Conservation (phyloP, 2,888 invertebrate species). For the Phortica okadai region DNA sequence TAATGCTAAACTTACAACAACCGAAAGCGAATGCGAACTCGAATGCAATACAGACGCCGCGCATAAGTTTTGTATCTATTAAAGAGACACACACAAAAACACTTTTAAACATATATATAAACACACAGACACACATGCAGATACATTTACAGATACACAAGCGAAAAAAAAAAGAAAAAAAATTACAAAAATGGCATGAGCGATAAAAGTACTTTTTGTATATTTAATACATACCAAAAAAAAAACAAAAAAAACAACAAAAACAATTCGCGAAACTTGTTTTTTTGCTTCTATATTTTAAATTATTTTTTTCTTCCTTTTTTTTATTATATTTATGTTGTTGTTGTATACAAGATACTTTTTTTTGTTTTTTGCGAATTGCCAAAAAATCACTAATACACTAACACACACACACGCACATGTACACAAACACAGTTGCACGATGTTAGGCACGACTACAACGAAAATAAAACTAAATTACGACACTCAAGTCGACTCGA, state of each 20-base stretch:
- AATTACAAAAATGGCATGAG: background rate
- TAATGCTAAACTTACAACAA: conserved; percentile 49
- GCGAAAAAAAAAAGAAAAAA: background rate
- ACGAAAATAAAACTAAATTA: conserved; percentile 30
- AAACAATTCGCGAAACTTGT: background rate
- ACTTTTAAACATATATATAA: background rate
- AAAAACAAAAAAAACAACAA: conserved; percentile 29
- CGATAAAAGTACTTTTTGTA: conserved; percentile 13
- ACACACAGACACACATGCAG: background rate
- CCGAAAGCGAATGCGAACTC: background rate
- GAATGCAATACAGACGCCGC: background rate
- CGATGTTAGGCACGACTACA: background rate
- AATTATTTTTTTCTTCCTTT: background rate
- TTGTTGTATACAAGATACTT: background rate
- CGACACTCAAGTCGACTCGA: background rate
- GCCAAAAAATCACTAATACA: conserved; percentile 52
- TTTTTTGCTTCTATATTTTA: background rate
- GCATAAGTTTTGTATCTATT: conserved; percentile 29
- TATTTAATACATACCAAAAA: conserved; percentile 14
- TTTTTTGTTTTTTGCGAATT: conserved; percentile 30
- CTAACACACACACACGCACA: conserved; percentile 47
- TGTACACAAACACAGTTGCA: conserved; percentile 21
- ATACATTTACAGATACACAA: background rate
- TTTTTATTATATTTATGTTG: background rate
- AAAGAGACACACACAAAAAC: background rate